Evolutionary conservation across 2,888 invertebrate genomes (phyloP).

Genomic region (Trachelus iudaicus): DNA sequence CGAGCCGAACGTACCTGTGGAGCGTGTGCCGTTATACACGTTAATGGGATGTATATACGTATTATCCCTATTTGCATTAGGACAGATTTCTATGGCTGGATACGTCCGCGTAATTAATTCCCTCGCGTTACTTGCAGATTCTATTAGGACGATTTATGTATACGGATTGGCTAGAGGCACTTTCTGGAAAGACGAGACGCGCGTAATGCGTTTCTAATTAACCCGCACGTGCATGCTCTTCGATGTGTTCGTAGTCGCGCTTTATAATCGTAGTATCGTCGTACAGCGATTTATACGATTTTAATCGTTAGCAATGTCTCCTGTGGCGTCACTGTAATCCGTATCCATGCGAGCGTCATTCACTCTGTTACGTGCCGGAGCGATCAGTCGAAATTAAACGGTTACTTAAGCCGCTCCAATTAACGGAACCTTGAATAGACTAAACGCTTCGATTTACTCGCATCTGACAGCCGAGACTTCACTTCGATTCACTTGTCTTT

Average conservation of each 20-base stretch:
- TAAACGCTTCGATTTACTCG: not conserved
- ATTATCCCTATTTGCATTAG: not conserved
- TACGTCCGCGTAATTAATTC: not conserved
- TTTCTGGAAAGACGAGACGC: not conserved
- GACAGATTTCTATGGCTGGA: not conserved
- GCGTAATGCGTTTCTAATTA: not conserved
- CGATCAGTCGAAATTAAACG: not conserved
- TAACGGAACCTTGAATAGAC: conserved; percentile 3
- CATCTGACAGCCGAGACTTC: not conserved
- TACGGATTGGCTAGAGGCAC: not conserved
- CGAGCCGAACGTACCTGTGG: not conserved
- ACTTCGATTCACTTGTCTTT: not conserved
- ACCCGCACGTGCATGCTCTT: not conserved
- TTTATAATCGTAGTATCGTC: not conserved
- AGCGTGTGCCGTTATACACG: not conserved
- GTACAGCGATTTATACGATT: not conserved
- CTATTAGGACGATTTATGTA: not conserved
- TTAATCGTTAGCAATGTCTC: not conserved
- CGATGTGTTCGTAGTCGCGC: not conserved
- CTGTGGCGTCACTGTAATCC: not conserved
- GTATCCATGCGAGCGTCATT: not conserved
- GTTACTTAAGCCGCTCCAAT: conserved; percentile 1
- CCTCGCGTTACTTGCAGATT: not conserved
- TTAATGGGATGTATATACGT: not conserved
- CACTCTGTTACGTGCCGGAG: not conserved